Base-by-base conservation (phyloP, 2,888 invertebrate genomes). In the Heterodera filipjevi region DNA sequence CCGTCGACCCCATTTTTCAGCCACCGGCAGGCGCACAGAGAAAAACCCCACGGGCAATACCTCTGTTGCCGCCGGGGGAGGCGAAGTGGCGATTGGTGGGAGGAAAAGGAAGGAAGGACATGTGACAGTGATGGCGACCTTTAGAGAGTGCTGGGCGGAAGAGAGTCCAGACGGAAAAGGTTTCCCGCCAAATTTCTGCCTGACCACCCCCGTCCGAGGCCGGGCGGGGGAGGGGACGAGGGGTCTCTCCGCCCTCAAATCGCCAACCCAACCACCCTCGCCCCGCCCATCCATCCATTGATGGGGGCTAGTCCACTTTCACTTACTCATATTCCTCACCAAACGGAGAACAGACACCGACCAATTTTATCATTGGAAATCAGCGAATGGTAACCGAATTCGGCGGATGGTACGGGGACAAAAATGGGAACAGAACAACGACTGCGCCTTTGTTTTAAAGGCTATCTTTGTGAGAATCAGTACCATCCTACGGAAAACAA, bases 141-240 rank as follows among this genome's bases (percentile, higher is more conserved):
- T 22, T 3, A 73, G 35, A 73, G 44, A n/a, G 35, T 39, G 33
- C 53, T n/a, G 6, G 39, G 44, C 22, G 35, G 35, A n/a, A 22
- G 73, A 46, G 49, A 27, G 27, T 8, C 12, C 44, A 49, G 49
- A 73, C 49, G 72, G 35, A 72, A 72, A 35, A 73, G 73, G 64
- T 46, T 73, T 73, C 73, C 73, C 73, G 73, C 73, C 73, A 73
- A 49, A 64, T 73, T 73, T 59, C 59, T 59, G 59, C 59, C 59
- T 59, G 59, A 59, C 59, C 59, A 59, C 59, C 53, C 0, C 64
- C 35, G 10, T 2, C 14, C 64, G 12, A n/a, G n/a, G n/a, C n/a
- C n/a, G n/a, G n/a, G n/a, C n/a, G n/a, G n/a, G 27, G 19, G 44
- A 8, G n/a, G 27, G 19, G 44, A 8, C 33, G 53, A 8, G 53